phyloP scores from a whole-genome alignment of 2,113 vertebrate species.

The Menura novaehollandiae region DNA sequence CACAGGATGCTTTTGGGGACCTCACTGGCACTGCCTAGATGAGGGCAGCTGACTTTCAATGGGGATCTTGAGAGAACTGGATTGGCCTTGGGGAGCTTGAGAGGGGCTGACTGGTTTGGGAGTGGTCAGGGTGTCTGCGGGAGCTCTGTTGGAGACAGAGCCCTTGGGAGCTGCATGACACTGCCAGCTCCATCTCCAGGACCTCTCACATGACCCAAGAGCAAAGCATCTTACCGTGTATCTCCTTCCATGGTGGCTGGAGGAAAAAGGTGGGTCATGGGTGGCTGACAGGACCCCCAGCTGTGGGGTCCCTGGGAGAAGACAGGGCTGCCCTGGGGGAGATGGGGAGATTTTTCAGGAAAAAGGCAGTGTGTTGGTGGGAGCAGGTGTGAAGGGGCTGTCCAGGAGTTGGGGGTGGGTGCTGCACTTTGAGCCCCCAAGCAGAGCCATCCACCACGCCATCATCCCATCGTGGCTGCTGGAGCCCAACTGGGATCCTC shows the following conservation, averaged over 20 bases:
- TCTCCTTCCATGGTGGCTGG: not conserved
- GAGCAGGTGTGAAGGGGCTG: not conserved
- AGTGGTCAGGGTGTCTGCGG: not conserved
- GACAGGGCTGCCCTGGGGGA: not conserved
- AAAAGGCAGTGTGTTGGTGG: fast-evolving
- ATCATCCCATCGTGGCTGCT: not conserved
- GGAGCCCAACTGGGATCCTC: not conserved
- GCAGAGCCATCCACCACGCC: not conserved
- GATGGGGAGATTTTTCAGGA: not conserved
- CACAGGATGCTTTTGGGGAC: not conserved
- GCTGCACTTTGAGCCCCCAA: fast-evolving
- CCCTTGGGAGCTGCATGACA: not conserved
- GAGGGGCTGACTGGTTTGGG: not conserved
- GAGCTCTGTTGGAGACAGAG: not conserved
- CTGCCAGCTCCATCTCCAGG: not conserved
- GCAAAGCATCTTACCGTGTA: fast-evolving
- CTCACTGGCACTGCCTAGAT: not conserved
- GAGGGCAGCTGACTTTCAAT: not conserved
- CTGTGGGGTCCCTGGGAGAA: not conserved
- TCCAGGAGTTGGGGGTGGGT: not conserved
- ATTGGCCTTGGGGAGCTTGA: not conserved
- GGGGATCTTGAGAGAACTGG: not conserved
- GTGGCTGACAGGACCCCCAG: not conserved
- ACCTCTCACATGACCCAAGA: not conserved
- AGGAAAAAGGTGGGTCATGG: not conserved